phyloP scores from a whole-genome alignment of 2,113 vertebrate species.

The Erythrocebus patas region DNA sequence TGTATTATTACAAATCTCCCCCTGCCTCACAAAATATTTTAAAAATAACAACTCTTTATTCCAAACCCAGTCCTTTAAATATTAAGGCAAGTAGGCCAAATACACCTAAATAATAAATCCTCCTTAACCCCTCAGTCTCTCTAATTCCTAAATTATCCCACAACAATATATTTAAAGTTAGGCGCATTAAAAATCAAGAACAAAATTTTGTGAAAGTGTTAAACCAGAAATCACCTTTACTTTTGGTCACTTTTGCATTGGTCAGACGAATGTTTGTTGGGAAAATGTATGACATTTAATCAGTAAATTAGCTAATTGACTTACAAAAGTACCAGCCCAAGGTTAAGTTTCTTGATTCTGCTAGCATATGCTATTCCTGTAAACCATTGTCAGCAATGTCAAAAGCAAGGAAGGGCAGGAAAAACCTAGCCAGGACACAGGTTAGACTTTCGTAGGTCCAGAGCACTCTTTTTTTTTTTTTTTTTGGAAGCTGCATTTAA shows the following conservation, averaged over 20 bases:
- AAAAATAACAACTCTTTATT: too few relatives aligned
- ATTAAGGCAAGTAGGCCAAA: too few relatives aligned
- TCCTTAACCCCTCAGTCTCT: too few relatives aligned
- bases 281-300: constrained; percentile 24
- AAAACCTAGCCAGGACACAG: not conserved
- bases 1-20: not conserved
- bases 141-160: too few relatives aligned
- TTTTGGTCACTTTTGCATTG: not conserved
- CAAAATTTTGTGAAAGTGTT: not conserved
- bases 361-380: not conserved
- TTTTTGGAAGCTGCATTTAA: not conserved
- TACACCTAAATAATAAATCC: too few relatives aligned
- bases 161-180: not conserved
- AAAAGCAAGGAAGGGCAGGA: not conserved
- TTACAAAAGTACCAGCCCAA: constrained; percentile 1
- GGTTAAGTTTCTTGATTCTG: constrained; percentile 12
- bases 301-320: constrained; percentile 14
- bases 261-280: not conserved
- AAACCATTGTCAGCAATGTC: not conserved
- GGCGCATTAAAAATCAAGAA: constrained; percentile 14
- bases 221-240: not conserved
- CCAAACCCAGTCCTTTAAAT: too few relatives aligned
- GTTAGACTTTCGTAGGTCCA: not conserved
- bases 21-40: too few relatives aligned
- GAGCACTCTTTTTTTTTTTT: not conserved